A percentile compares a stretch with the other conserved stretches of the same genome.
Evolutionary conservation across 2,797 vertebrate species (phyloP).

Genomic region (Sebastes dallii): DNA sequence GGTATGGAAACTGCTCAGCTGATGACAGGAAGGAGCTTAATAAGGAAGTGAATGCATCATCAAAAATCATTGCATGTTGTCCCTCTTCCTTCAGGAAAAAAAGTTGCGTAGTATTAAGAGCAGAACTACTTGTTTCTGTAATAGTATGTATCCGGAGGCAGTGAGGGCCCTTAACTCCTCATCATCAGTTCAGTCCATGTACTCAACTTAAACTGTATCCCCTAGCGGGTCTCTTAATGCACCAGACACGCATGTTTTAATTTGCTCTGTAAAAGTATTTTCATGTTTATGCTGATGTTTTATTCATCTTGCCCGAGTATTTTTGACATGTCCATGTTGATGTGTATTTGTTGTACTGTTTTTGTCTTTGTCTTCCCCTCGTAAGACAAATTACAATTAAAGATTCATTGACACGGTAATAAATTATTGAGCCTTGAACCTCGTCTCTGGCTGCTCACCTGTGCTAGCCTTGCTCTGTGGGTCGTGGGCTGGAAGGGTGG

Average conservation of each 20-base stretch:
- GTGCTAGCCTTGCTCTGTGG: constrained; percentile 58
- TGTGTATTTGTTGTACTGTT: background rate
- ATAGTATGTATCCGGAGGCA: background rate
- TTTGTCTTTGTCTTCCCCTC: background rate
- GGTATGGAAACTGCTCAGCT: background rate
- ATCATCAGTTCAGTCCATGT: background rate
- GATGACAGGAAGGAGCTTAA: background rate
- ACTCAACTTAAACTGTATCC: background rate
- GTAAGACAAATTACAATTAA: background rate
- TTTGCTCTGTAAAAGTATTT: background rate
- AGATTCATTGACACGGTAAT: background rate
- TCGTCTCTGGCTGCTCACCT: constrained; percentile 59
- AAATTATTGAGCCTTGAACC: background rate
- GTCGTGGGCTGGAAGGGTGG: constrained; percentile 84
- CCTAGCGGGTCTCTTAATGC: background rate
- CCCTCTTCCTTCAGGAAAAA: background rate
- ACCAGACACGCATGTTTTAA: background rate
- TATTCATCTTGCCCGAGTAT: background rate
- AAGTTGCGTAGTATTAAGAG: background rate
- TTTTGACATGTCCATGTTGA: background rate
- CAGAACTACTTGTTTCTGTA: background rate
- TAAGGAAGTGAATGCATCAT: background rate
- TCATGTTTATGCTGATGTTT: background rate
- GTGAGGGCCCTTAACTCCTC: background rate
- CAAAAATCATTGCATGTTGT: background rate